Evolutionary conservation across 2,888 invertebrate species (phyloP).

Genomic region (Bellardia pandia): DNA sequence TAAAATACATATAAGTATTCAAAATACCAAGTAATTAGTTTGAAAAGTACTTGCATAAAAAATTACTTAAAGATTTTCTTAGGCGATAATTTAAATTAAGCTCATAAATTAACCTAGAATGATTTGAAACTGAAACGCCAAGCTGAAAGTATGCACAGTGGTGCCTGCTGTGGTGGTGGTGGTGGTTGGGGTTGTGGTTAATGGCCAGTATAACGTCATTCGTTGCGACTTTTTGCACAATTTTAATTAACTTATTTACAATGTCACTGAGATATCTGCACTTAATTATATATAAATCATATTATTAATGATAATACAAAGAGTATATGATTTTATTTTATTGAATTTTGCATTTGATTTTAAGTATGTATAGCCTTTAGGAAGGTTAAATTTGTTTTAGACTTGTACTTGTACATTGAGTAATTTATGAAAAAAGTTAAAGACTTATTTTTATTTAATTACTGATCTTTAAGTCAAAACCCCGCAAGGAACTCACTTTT

Average conservation of each 20-base stretch:
- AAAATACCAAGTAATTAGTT: conserved; percentile 49
- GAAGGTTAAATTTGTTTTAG: too few relatives aligned
- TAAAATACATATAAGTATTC: conserved; percentile 20
- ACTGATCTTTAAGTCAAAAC: too few relatives aligned
- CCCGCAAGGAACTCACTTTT: too few relatives aligned
- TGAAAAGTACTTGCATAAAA: conserved; percentile 46
- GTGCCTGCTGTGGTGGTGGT: not conserved
- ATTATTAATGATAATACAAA: conserved; percentile 7
- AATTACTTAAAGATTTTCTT: conserved; percentile 57
- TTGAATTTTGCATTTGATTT: not conserved
- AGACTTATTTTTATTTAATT: too few relatives aligned
- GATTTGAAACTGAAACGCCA: not conserved
- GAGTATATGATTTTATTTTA: not conserved
- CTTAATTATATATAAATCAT: conserved; percentile 21
- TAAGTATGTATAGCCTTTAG: too few relatives aligned
- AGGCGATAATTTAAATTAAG: conserved; percentile 61
- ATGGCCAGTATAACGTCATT: not conserved
- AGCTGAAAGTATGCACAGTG: not conserved
- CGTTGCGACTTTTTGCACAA: not conserved
- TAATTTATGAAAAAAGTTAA: too few relatives aligned
- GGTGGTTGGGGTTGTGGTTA: not conserved
- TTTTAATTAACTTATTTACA: conserved; percentile 33
- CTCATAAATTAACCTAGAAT: conserved; percentile 50
- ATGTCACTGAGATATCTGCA: conserved; percentile 18
- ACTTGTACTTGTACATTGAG: too few relatives aligned